Evolutionary conservation across 53 echinoderm and acorn worm genomes (phyloP).

Genomic region (Pentamera pediparva): DNA sequence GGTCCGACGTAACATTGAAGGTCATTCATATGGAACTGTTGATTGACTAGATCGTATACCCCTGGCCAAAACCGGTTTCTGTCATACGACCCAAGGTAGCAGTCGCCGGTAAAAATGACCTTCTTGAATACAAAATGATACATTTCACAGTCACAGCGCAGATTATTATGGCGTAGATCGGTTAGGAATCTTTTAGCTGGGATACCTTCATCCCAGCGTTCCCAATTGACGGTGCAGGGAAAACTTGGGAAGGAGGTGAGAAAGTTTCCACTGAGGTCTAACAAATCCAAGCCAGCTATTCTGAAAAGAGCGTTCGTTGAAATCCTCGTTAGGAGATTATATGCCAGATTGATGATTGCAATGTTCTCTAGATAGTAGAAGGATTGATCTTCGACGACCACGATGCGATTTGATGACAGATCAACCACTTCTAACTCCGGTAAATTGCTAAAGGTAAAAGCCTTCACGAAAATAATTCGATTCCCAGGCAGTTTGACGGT

Average conservation of each 20-base stretch:
- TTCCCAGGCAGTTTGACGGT: neutral
- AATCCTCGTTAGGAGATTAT: neutral
- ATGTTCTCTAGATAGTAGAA: neutral
- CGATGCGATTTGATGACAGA: neutral
- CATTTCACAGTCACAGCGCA: conserved; percentile 12
- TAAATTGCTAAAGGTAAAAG: conserved; percentile 11
- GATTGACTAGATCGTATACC: neutral
- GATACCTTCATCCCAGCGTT: neutral
- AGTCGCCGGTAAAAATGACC: neutral
- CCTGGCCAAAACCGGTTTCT: neutral
- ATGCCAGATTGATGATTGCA: neutral
- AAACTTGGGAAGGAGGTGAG: neutral
- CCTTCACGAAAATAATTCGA: neutral
- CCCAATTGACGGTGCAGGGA: neutral
- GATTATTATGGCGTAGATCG: conserved; percentile 5
- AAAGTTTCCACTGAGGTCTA: neutral
- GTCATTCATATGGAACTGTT: neutral
- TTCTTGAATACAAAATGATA: neutral
- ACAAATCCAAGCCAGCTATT: neutral
- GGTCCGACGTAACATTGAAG: neutral
- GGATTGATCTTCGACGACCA: neutral
- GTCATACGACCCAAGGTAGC: neutral
- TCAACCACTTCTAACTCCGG: neutral
- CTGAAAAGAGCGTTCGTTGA: neutral
- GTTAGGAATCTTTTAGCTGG: neutral